Base-by-base conservation (phyloP, 2,888 invertebrate species). In the Pasiphila rectangulata region DNA sequence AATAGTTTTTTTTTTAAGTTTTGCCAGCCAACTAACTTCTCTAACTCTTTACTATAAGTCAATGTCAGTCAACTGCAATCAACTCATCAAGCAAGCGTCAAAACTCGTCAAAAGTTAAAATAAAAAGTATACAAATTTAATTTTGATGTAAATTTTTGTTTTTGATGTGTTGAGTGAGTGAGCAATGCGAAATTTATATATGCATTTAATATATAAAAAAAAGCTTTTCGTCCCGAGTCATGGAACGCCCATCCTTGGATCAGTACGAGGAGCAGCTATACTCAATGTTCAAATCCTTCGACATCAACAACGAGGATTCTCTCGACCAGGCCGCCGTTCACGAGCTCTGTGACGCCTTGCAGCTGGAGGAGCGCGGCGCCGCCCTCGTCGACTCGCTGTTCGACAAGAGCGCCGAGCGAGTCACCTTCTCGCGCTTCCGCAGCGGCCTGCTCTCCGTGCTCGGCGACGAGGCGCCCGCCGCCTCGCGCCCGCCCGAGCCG, bases 211-310 rank as follows among this genome's bases (percentile, higher is more conserved):
- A n/a, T n/a, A n/a, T n/a, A n/a, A n/a, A n/a, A n/a, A n/a, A n/a
- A n/a, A n/a, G n/a, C n/a, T 25, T 25, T 25, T 25, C 12, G 25
- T 12, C 2, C 27, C 21, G 56, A 67, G 61, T 59, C 54, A 85
- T 87, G 86, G 86, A 80, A 58, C 69, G 71, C 66, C 65, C 67
- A 52, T 77, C 79, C 50, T 78, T 92, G 76, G 94, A 94, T 86
- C 95, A 93, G 30, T 95, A 95, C 73, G 95, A 95, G 78, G 92
- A 94, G 81, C 95, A 95, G 87, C 90, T 95, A 67, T 92, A 93
- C 64, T 92, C 93, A 64, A 94, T 95, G 71, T 96, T 95, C 72
- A 92, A 94, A 75, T 94, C 94, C 70, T 94, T 94, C 83, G 93
- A 95, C 79, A 89, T 90, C 57, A 91, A 92, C 70, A 92, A 92